phyloP scores from a whole-genome alignment of 2,113 vertebrate genomes.

The Motacilla alba region DNA sequence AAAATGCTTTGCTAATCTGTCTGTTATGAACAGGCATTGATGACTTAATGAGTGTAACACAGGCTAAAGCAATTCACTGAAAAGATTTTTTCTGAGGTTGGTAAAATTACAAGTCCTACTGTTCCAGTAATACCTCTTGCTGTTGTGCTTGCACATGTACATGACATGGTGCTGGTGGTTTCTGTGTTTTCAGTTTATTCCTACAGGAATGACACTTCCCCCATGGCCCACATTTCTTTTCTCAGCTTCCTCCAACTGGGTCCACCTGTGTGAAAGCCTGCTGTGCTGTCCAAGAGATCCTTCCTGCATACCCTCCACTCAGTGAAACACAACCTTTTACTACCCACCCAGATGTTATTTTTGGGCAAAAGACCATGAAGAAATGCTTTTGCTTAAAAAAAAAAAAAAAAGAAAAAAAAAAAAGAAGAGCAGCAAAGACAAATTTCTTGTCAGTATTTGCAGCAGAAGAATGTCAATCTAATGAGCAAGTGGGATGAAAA shows the following conservation, averaged over 20 bases:
- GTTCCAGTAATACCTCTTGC: neutral
- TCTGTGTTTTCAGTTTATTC: neutral
- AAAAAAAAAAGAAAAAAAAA: slow-evolving; percentile 4
- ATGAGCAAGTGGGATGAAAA: slow-evolving; percentile 56
- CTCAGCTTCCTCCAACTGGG: neutral
- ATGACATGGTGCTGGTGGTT: neutral
- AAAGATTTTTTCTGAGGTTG: neutral
- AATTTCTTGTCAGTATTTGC: slow-evolving; percentile 58
- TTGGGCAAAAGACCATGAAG: neutral
- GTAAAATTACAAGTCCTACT: neutral
- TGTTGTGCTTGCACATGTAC: neutral
- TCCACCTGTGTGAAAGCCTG: neutral
- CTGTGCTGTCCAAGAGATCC: neutral
- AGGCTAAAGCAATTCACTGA: neutral
- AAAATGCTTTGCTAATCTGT: neutral
- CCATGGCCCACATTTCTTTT: neutral
- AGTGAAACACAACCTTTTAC: neutral
- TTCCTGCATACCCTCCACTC: neutral
- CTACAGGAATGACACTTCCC: neutral
- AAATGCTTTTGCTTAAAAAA: slow-evolving; percentile 20
- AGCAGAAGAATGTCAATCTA: slow-evolving; percentile 55
- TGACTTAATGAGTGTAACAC: neutral
- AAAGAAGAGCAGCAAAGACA: neutral
- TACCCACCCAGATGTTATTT: neutral
- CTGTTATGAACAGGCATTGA: neutral